Conservation (phyloP, 2,888 invertebrate genomes). For the Sesia apiformis region DNA sequence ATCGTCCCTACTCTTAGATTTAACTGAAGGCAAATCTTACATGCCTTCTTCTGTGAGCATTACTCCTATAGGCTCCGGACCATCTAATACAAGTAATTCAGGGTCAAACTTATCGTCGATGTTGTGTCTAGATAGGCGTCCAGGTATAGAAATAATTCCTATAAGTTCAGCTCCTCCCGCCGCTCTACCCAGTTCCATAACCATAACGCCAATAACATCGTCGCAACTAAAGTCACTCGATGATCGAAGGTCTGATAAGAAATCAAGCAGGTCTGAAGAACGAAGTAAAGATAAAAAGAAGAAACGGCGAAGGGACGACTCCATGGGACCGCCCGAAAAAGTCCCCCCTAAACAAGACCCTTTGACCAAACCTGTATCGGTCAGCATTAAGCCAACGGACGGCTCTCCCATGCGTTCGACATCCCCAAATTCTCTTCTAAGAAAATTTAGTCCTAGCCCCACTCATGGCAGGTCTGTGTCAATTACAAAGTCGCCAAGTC, state of each 20-base stretch:
- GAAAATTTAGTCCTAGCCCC: constrained; percentile 83
- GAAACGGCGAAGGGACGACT: constrained; percentile 82
- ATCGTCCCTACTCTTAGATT: constrained; percentile 65
- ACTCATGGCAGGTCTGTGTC: constrained; percentile 78
- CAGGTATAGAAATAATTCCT: constrained; percentile 91
- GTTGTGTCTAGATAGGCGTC: constrained; percentile 79
- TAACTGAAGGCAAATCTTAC: constrained; percentile 69
- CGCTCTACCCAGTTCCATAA: constrained; percentile 85
- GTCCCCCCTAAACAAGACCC: constrained; percentile 83
- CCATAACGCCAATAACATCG: constrained; percentile 86
- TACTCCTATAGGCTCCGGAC: constrained; percentile 57
- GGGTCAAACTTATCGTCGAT: constrained; percentile 73
- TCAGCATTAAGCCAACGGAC: constrained; percentile 81
- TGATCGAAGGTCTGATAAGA: constrained; percentile 62
- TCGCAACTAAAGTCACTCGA: constrained; percentile 69
- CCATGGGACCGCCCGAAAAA: constrained; percentile 90
- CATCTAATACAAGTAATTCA: constrained; percentile 78
- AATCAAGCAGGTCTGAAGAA: constrained; percentile 57
- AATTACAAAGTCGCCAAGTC: constrained; percentile 77
- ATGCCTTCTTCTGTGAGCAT: constrained; percentile 71
- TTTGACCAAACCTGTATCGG: constrained; percentile 80
- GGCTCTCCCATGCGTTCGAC: constrained; percentile 77
- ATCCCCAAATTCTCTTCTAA: constrained; percentile 78
- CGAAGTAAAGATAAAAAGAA: constrained; percentile 80
- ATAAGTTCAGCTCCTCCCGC: constrained; percentile 78